Base-by-base conservation (phyloP, 2,113 vertebrate genomes). In the Syrrhaptes paradoxus region DNA sequence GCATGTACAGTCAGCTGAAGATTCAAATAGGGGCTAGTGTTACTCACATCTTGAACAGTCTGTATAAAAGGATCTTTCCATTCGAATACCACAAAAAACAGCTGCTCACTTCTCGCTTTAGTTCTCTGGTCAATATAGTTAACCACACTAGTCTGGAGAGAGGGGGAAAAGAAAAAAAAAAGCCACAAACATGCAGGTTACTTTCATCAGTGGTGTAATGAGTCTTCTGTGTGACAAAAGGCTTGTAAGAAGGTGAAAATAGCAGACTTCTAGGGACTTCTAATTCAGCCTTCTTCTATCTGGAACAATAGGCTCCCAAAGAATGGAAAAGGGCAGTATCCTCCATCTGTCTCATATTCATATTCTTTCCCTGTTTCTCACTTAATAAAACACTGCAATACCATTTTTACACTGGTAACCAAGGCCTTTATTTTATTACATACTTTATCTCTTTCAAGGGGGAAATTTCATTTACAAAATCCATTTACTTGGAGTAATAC, bases 51-150 rank as follows among this genome's bases (percentile, higher is more conserved):
- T 97, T 98, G 98, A 85, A 99, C 99, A 87, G 99, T 98, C 96
- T 99, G 99, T 92, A 99, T 99, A 59, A 98, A 99, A 51, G 99
- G 98, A 89, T 99, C 99, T 90, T 99, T 98, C 99, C 99, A 99
- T 74, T 99, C 98, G 38, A 99, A 99, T 11, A 99, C 99, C 63
- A 99, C 98, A 88, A 99, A 99, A 94, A 99, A 99, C 55, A 99
- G 97, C 96, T 99, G 98, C 68, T 98, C 98, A 5, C 90, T 98
- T 92, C 90, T 97, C 29, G 98, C 96, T 0, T 95, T 1, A 4
- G 87, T 90, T 81, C 99, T 97, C 93, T 98, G 98, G 97, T 99
- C 99, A 13, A 99, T 99, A 87, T 99, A 99, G 96, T 99, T 99
- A 55, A 99, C 99, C 91, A 99, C 99, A 2, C 98, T 98, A 1